Base-by-base conservation (phyloP, 2,888 invertebrate genomes). In the Sphinx pinastri region DNA sequence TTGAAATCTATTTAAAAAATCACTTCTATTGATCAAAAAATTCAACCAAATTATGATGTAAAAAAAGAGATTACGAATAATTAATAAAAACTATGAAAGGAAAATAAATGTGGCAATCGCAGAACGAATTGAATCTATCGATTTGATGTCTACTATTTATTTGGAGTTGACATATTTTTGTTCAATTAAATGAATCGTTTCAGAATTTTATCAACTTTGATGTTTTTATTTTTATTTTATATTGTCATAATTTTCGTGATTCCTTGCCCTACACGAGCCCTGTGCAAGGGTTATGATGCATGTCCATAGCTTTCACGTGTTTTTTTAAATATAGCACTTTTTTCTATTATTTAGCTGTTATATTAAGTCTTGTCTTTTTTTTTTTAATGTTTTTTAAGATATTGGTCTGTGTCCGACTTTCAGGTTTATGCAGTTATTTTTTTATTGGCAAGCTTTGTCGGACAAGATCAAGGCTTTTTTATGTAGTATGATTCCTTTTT, bases 321-420 rank as follows among this genome's bases (percentile, higher is more conserved):
- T 77, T 49, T 31, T 52, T 51, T 67, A 80, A 74, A 79, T 75
- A 78, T 77, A 73, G 80, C 82, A 84, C 79, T 63, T 74, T 74
- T 75, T 78, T 80, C 76, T 85, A 84, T 84, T 86, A 84, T 88
- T 89, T 90, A 82, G 91, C 90, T 91, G 91, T 91, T 90, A 89
- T 87, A 76, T 87, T 82, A 79, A 78, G 76, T 74, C 79, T 69
- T 72, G 74, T 77, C 75, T 25, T 77, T 68, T 76, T 68, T 73
- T 74, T 75, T 70, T 72, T 55, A 63, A 71, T 69, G 16, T 68
- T 70, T 72, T 71, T 77, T 49, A 73, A 67, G 67, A 68, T 72
- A 68, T 70, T 71, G 10, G 59, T 45, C 19, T 11, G 19, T 63
- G 13, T 67, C 74, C 38, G 73, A 45, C 68, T 75, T 60, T n/a